These are phyloP conservation scores for Drosophila lacicola DNA, from an alignment of 2,888 invertebrate species.

Conservation along the genomic window DNA sequence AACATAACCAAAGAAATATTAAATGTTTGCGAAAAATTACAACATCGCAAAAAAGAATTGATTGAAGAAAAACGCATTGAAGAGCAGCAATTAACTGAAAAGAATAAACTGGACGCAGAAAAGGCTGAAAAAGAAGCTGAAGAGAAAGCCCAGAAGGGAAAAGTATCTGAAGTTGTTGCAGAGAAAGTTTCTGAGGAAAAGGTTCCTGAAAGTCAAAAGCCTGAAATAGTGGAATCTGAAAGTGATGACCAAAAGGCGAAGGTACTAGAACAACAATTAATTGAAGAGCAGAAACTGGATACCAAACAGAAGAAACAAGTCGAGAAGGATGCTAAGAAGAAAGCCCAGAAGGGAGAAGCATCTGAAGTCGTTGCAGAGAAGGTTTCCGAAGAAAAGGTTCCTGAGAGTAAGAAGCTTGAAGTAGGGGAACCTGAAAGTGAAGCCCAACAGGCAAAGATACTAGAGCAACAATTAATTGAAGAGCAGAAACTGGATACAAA, in stretches of 20 bases:
- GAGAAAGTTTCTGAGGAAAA: constrained; percentile 14
- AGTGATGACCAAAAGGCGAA: not conserved
- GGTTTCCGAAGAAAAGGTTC: constrained; percentile 3
- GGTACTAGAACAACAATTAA: not conserved
- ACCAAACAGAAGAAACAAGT: constrained; percentile 1
- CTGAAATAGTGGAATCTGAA: not conserved
- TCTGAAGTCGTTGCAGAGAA: constrained; percentile 17
- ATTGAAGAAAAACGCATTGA: not conserved
- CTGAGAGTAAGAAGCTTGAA: not conserved
- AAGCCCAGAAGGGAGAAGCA: constrained; percentile 7
- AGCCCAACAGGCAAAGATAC: not conserved
- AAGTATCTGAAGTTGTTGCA: constrained; percentile 13
- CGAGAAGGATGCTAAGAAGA: not conserved
- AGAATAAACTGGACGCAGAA: constrained; percentile 24
- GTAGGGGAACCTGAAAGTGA: not conserved
- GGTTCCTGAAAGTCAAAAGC: not conserved
- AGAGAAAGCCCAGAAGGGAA: constrained; percentile 1
- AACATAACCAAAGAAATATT: constrained; percentile 47
- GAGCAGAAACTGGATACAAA: no score
- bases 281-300: constrained; percentile 29
- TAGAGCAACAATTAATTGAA: not conserved
- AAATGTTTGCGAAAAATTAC: constrained; percentile 47
- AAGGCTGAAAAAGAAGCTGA: not conserved
- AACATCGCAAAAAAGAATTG: not conserved
- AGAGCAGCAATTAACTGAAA: constrained; percentile 4